Evolutionary conservation across 1,140 invertebrate genomes (phyloP), one percentile per base, ranked within the genome.

Genomic region (Sarcophaga bullata): DNA sequence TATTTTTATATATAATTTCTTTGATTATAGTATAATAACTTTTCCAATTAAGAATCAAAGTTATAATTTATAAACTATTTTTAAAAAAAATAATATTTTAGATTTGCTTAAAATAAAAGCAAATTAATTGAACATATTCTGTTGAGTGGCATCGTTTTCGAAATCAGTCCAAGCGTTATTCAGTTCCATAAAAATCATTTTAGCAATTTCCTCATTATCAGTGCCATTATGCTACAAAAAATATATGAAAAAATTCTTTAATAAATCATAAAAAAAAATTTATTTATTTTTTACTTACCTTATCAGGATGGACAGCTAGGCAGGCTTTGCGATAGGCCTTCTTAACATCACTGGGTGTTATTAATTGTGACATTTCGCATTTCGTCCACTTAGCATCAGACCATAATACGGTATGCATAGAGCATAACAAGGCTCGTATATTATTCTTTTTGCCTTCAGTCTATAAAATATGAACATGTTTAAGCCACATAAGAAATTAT

Each of bases 121-220:
- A 76, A 76, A 48, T 50, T 78, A 78, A 78, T 88, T 89, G 84
- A 97, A 97, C 88, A 97, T 91, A 89, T 96, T 96, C 90, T 97
- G 95, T 89, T 97, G 95, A 83, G 94, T 93, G 52, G 94, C 91
- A 90, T 97, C 95, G 86, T 96, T 97, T 91, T 99, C 98, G 91
- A 99, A 99, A 87, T 98, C 96, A 84, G 94, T 95, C 98, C 98
- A 99, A 11, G 98, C 98, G 89, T 99, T 98, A 91, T 99, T 99
- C 84, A 99, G 91, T 92, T 99, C 98, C 94, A 99, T 98, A 91
- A 99, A 99, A 87, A 99, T 98, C 87, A 98, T 91, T 91, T 98
- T 98, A 11, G 99, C 98, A 87, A 99, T 92, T 85, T 95, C 94
- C 91, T 98, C 97, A 88, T 98, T 96, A 50, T 94, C 92, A 1